phyloP scores from a whole-genome alignment of 2,888 invertebrate species.

The Agonum fuliginosum region DNA sequence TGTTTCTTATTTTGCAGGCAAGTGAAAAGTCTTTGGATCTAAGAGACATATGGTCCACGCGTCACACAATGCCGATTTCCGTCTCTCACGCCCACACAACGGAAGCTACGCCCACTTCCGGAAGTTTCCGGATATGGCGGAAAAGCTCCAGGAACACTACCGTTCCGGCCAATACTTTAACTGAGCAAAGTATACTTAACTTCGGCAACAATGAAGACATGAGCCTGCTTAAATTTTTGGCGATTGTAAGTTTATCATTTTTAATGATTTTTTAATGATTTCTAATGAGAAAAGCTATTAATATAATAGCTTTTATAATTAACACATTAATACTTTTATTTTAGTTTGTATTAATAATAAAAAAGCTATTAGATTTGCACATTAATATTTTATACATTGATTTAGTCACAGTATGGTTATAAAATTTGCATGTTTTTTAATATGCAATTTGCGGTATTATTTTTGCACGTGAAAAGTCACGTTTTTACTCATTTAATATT shows the following conservation, averaged over 20 bases:
- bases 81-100: conserved; percentile 62
- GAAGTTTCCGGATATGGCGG: conserved; percentile 65
- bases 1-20: conserved; percentile 67
- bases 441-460: no score
- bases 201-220: conserved; percentile 71
- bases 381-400: no score
- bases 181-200: conserved; percentile 51
- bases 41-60: conserved; percentile 70
- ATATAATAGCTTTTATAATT: neutral
- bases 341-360: no score
- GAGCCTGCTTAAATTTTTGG: conserved; percentile 82
- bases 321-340: no score
- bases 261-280: neutral
- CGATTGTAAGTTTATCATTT: conserved; percentile 81
- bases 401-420: no score
- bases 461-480: no score
- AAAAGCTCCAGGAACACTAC: conserved; percentile 62
- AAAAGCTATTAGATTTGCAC: no score
- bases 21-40: conserved; percentile 71
- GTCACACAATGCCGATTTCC: conserved; percentile 66
- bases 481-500: no score
- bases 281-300: neutral
- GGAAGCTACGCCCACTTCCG: conserved; percentile 56
- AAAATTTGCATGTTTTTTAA: no score
- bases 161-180: conserved; percentile 59